Evolutionary conservation across 2,797 vertebrate species (phyloP).

Genomic region (Periparus ater): DNA sequence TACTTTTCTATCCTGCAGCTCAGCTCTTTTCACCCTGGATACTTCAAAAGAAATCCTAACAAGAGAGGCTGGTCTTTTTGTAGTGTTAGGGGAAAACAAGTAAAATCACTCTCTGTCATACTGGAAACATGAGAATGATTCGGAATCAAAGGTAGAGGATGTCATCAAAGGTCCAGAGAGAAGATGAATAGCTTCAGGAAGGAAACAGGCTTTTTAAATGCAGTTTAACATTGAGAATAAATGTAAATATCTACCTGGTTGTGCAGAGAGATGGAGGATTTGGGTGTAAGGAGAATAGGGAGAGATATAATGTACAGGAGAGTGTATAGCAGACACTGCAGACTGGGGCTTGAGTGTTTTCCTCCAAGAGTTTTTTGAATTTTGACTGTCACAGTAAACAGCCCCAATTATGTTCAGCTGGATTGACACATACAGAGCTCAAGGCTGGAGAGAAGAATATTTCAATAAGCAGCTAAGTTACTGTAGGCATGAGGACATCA

Average conservation of each 20-base stretch:
- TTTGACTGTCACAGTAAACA: constrained; percentile 42
- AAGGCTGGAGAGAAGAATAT: constrained; percentile 1
- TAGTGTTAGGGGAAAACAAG: background rate
- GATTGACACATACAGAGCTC: constrained; percentile 31
- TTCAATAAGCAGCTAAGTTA: constrained; percentile 33
- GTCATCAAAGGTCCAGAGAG: constrained; percentile 18
- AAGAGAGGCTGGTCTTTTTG: background rate
- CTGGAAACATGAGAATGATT: background rate
- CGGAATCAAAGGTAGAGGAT: background rate
- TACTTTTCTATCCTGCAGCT: background rate
- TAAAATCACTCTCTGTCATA: background rate
- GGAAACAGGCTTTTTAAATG: background rate
- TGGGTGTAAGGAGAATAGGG: background rate
- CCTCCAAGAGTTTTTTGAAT: background rate
- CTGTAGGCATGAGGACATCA: background rate
- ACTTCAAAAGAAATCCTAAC: constrained; percentile 45
- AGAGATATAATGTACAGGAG: background rate
- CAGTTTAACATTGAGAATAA: background rate
- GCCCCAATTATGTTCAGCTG: constrained; percentile 46
- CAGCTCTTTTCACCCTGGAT: background rate
- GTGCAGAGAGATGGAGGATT: background rate
- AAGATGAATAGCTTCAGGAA: constrained; percentile 23
- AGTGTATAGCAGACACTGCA: background rate
- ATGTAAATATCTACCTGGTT: background rate
- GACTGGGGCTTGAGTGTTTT: background rate